A percentile compares a stretch with the other conserved stretches of the same genome.
These are phyloP conservation scores for Pangasius mekongensis DNA, from an alignment of 2,797 vertebrate species.

Conservation along the genomic window DNA sequence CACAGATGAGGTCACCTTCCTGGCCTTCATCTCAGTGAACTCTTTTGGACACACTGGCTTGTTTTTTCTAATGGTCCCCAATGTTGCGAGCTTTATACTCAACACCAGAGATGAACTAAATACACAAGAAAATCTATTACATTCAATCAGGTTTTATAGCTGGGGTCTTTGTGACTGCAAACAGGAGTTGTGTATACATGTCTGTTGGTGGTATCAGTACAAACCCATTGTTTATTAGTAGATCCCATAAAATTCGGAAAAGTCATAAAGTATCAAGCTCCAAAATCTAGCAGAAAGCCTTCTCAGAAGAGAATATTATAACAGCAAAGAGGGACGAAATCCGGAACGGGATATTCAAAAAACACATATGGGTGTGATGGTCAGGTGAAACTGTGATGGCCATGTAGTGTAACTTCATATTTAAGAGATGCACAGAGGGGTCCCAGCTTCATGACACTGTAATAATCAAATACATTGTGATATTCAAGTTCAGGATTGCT, in stretches of 20 bases:
- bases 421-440: neutral
- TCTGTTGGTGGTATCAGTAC: neutral
- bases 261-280: neutral
- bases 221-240: neutral
- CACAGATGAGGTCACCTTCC: neutral
- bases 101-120: neutral
- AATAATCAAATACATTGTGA: neutral
- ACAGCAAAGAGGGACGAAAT: neutral
- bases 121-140: neutral
- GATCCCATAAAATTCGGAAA: neutral
- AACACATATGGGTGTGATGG: neutral
- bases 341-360: neutral
- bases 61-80: neutral
- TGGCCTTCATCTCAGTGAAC: neutral
- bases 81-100: neutral
- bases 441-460: neutral
- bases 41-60: neutral
- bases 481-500: neutral
- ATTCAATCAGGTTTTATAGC: neutral
- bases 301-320: neutral
- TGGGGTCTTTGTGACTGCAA: neutral
- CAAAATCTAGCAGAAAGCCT: neutral
- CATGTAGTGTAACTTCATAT: neutral
- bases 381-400: too few species aligned
- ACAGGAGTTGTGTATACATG: neutral